Conservation (phyloP, 2,888 invertebrate genomes). For the Ectemnius continuus region DNA sequence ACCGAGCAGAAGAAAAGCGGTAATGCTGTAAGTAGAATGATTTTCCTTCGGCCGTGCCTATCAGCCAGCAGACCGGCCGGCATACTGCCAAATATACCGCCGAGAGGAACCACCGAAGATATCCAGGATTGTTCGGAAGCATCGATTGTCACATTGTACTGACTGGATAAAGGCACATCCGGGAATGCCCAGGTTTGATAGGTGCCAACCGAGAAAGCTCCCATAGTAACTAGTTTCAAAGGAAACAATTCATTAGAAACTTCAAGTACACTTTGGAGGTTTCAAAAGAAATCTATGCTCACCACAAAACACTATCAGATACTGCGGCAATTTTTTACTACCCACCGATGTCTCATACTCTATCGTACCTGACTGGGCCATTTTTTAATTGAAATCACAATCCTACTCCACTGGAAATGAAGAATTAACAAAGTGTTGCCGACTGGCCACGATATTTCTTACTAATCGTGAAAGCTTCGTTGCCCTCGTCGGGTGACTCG, state of each 20-base stretch:
- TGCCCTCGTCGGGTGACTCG: background rate
- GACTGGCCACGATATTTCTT: too few species aligned
- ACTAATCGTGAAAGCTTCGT: background rate
- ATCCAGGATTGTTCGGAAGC: slow-evolving; percentile 84
- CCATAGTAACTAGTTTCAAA: slow-evolving; percentile 79
- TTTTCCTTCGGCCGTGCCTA: slow-evolving; percentile 63
- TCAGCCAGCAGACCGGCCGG: slow-evolving; percentile 83
- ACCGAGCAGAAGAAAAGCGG: slow-evolving; percentile 65
- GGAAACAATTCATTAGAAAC: background rate
- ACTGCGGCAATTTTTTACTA: slow-evolving; percentile 65
- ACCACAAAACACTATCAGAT: slow-evolving; percentile 68
- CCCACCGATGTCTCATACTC: slow-evolving; percentile 23
- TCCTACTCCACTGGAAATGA: too few species aligned
- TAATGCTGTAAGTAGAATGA: slow-evolving; percentile 60
- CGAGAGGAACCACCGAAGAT: slow-evolving; percentile 84
- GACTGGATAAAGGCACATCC: slow-evolving; percentile 76
- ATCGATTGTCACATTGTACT: slow-evolving; percentile 63
- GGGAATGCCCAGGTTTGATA: slow-evolving; percentile 82
- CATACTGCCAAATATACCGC: slow-evolving; percentile 84
- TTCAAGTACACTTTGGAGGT: background rate
- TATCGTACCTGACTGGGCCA: slow-evolving; percentile 22
- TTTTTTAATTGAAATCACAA: background rate
- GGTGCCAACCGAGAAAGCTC: slow-evolving; percentile 81
- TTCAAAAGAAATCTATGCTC: slow-evolving; percentile 36
- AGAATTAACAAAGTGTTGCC: too few species aligned